Evolutionary conservation across 1,140 invertebrate species (phyloP).

Genomic region (Drosophila melanica): DNA sequence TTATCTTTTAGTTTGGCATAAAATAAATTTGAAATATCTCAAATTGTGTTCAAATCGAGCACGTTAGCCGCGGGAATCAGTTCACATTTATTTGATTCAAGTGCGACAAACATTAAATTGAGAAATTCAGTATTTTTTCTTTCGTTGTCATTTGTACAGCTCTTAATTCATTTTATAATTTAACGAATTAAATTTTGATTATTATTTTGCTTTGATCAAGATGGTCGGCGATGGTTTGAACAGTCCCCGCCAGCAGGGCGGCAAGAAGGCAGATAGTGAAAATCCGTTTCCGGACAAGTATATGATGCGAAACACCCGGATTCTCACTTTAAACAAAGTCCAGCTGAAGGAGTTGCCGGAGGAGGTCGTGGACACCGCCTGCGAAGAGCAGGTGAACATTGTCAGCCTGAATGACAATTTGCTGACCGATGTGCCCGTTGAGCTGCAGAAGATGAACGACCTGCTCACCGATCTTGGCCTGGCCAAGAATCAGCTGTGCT

Average conservation of each 20-base stretch:
- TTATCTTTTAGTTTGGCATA: too few species aligned
- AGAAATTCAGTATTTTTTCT: constrained; percentile 7
- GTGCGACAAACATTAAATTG: not conserved
- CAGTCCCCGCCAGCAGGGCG: constrained; percentile 57
- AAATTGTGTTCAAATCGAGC: not conserved
- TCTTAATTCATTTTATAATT: not conserved
- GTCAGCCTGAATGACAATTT: constrained; percentile 46
- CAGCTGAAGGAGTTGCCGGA: constrained; percentile 36
- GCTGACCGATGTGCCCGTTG: constrained; percentile 38
- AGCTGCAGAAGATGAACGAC: constrained; percentile 37
- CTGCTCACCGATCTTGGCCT: constrained; percentile 41
- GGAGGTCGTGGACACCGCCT: constrained; percentile 43
- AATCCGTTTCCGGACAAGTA: constrained; percentile 56
- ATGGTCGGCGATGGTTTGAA: constrained; percentile 65
- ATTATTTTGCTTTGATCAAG: not conserved
- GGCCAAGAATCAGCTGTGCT: constrained; percentile 45
- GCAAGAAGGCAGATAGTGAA: not conserved
- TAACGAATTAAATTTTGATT: not conserved
- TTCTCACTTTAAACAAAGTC: constrained; percentile 2
- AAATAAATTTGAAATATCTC: too few species aligned
- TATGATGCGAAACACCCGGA: constrained; percentile 51
- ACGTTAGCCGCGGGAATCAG: not conserved
- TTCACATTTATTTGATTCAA: not conserved
- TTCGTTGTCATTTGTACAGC: constrained; percentile 6
- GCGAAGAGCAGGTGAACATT: constrained; percentile 47